phyloP scores from a whole-genome alignment of 1,140 invertebrate genomes.

The Drosophila pseudoananassae region DNA sequence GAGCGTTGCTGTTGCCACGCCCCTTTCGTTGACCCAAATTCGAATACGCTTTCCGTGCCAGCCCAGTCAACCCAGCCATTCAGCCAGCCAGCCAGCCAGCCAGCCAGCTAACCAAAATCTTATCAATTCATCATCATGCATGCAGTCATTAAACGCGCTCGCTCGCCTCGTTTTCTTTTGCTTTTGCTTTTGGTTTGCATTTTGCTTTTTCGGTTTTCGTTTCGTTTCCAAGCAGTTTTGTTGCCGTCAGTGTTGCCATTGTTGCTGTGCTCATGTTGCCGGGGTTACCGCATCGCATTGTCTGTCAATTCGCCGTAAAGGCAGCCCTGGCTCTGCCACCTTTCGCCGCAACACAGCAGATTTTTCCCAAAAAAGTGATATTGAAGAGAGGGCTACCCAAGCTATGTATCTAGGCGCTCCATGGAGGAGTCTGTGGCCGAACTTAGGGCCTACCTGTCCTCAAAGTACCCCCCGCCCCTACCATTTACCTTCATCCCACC shows the following conservation, averaged over 20 bases:
- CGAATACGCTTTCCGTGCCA: slow-evolving; percentile 42
- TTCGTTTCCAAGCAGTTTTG: slow-evolving; percentile 12
- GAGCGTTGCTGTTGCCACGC: slow-evolving; percentile 54
- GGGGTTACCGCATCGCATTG: slow-evolving; percentile 39
- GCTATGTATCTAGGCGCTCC: too few species aligned
- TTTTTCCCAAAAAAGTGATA: background rate
- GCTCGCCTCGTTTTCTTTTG: slow-evolving; percentile 12
- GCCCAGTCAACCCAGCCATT: slow-evolving; percentile 20
- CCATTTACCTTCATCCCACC: background rate
- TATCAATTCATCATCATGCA: slow-evolving; percentile 80
- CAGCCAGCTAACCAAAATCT: slow-evolving; percentile 52
- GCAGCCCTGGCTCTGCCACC: background rate
- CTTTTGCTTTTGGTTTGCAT: background rate
- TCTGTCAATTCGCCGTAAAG: slow-evolving; percentile 49
- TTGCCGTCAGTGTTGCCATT: slow-evolving; percentile 13
- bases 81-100: slow-evolving; percentile 14
- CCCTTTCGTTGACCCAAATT: slow-evolving; percentile 69
- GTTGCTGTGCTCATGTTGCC: slow-evolving; percentile 23
- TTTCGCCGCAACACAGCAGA: slow-evolving; percentile 37
- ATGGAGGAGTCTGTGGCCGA: too few species aligned
- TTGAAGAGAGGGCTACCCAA: too few species aligned
- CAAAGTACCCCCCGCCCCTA: too few species aligned
- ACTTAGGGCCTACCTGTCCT: too few species aligned
- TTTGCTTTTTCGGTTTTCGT: slow-evolving; percentile 3
- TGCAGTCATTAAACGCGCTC: slow-evolving; percentile 71